Evolutionary conservation across 2,888 invertebrate species (phyloP).

Genomic region (Dolomedes plantarius): DNA sequence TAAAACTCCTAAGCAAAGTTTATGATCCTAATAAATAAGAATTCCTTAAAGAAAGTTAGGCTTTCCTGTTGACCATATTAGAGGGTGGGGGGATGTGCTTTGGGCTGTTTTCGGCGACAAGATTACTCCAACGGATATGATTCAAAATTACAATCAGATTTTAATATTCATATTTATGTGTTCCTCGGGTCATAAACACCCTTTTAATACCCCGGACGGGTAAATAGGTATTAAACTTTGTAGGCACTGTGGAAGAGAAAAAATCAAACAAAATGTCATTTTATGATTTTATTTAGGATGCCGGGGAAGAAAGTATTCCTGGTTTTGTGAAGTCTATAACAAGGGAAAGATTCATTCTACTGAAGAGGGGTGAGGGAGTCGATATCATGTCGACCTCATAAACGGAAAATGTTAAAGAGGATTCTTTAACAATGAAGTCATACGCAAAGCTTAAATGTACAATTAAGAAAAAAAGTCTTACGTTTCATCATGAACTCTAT

Average conservation of each 20-base stretch:
- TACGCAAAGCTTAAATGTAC: too few species aligned
- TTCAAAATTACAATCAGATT: constrained; percentile 69
- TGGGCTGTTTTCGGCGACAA: constrained; percentile 50
- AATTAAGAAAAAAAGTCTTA: too few species aligned
- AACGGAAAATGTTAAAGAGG: too few species aligned
- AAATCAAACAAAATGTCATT: constrained; percentile 66
- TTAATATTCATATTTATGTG: constrained; percentile 72
- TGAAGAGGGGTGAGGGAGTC: too few species aligned
- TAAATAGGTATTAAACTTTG: constrained; percentile 68
- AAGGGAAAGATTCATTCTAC: neutral
- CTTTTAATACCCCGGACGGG: constrained; percentile 65
- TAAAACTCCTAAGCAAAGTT: constrained; percentile 71
- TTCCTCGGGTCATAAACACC: constrained; percentile 64
- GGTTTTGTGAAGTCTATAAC: neutral
- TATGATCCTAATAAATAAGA: constrained; percentile 70
- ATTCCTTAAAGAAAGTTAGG: constrained; percentile 61
- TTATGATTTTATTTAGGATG: constrained; percentile 43
- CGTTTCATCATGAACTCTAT: too few species aligned
- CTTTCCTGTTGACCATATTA: constrained; percentile 46
- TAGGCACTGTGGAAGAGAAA: constrained; percentile 15
- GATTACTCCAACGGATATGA: constrained; percentile 65
- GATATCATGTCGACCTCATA: too few species aligned
- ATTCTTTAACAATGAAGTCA: too few species aligned
- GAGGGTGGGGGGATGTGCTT: neutral
- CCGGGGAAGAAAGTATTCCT: neutral